phyloP scores from a whole-genome alignment of 2,113 vertebrate genomes.

The Odontophorus gujanensis region DNA sequence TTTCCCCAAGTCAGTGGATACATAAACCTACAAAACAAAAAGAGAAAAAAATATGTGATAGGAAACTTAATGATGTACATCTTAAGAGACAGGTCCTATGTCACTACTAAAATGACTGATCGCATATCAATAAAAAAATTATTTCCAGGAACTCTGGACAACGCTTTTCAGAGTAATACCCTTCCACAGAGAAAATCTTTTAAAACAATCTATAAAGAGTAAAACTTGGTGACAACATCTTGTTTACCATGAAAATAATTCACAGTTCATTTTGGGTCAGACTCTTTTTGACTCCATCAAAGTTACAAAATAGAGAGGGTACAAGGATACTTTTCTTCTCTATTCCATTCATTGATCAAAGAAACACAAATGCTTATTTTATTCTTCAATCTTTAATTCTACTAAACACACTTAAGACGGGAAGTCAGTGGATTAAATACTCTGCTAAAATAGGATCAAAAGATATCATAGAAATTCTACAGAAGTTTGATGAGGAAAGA shows the following conservation, averaged over 20 bases:
- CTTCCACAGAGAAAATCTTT: not conserved
- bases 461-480: not conserved
- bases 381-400: not conserved
- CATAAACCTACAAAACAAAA: constrained; percentile 82
- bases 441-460: not conserved
- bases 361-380: not conserved
- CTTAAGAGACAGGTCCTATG: not conserved
- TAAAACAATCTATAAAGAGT: not conserved
- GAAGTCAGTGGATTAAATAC: not conserved
- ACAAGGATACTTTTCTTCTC: not conserved
- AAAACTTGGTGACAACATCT: not conserved
- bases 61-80: not conserved
- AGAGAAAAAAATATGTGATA: not conserved
- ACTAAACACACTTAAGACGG: not conserved
- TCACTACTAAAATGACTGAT: not conserved
- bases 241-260: not conserved
- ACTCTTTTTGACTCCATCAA: not conserved
- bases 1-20: constrained; percentile 88
- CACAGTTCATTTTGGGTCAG: not conserved
- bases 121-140: not conserved
- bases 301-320: not conserved
- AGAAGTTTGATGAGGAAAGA: not conserved
- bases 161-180: not conserved
- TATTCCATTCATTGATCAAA: not conserved
- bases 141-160: not conserved